Evolutionary conservation across 2,888 invertebrate species (phyloP).

Genomic region (Tortricodes alternella): DNA sequence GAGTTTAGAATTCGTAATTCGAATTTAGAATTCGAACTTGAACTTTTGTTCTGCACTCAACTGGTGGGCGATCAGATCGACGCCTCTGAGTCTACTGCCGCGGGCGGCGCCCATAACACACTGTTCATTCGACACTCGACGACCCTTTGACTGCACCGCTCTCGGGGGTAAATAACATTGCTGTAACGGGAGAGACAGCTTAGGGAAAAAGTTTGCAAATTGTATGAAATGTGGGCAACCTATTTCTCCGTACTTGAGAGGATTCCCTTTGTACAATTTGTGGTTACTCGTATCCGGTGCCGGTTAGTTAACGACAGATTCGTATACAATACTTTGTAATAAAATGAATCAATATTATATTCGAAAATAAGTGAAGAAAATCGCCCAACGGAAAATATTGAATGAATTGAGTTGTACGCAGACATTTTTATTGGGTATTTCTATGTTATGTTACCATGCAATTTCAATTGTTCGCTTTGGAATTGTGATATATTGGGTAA

Average conservation of each 20-base stretch:
- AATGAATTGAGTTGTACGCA: background rate
- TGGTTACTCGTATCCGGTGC: background rate
- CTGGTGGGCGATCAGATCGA: slow-evolving; percentile 57
- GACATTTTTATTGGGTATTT: too few relatives aligned
- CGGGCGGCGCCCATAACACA: slow-evolving; percentile 36
- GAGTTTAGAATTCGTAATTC: slow-evolving; percentile 31
- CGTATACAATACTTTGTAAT: background rate
- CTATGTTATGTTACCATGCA: too few relatives aligned
- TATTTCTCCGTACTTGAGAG: slow-evolving; percentile 1
- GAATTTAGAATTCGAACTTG: slow-evolving; percentile 49
- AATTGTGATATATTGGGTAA: too few relatives aligned
- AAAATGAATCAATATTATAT: background rate
- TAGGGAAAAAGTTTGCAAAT: slow-evolving; percentile 17
- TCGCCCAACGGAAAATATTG: background rate
- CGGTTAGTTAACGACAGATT: background rate
- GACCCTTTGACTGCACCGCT: slow-evolving; percentile 4
- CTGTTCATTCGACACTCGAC: slow-evolving; percentile 6
- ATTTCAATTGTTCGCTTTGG: too few relatives aligned
- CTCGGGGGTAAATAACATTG: background rate
- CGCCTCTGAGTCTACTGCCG: slow-evolving; percentile 61
- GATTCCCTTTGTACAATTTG: background rate
- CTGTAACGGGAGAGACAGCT: slow-evolving; percentile 11
- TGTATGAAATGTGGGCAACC: slow-evolving; percentile 8
- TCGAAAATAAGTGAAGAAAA: background rate
- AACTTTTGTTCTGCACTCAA: slow-evolving; percentile 46